phyloP scores from a whole-genome alignment of 2,797 vertebrate genomes.

The Arctocebus calabarensis region DNA sequence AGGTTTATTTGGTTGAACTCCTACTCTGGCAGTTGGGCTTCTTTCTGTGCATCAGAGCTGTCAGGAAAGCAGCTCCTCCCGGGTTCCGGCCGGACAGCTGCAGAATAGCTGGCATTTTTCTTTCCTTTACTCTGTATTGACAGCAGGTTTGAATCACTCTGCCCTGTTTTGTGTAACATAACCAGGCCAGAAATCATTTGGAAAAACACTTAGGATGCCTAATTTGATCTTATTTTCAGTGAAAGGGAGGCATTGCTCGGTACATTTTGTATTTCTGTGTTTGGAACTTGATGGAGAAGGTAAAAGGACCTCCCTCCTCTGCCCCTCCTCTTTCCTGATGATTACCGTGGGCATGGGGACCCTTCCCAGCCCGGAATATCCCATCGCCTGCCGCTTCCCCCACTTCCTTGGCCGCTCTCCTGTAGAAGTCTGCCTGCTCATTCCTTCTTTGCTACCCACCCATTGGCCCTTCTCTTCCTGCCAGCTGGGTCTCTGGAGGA shows the following conservation, averaged over 20 bases:
- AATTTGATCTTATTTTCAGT: constrained; percentile 66
- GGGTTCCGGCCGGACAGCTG: constrained; percentile 46
- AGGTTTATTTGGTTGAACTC: constrained; percentile 76
- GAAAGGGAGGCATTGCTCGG: constrained; percentile 15
- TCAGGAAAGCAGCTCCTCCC: background rate
- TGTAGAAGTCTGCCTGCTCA: background rate
- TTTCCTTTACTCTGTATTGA: constrained; percentile 14
- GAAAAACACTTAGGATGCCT: constrained; percentile 44
- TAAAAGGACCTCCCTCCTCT: constrained; percentile 46
- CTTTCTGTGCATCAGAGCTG: background rate
- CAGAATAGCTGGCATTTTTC: constrained; percentile 69
- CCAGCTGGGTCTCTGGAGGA: background rate
- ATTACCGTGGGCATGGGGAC: background rate
- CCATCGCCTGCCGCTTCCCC: background rate
- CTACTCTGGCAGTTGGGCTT: constrained; percentile 5
- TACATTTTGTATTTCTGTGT: constrained; percentile 68
- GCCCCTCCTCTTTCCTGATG: constrained; percentile 31
- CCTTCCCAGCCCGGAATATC: background rate
- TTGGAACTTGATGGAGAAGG: constrained; percentile 58
- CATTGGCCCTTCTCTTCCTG: background rate
- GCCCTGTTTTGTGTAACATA: constrained; percentile 70
- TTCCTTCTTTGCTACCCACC: background rate
- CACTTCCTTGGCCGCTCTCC: background rate
- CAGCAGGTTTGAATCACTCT: constrained; percentile 75
- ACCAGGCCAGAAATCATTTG: constrained; percentile 59